Evolutionary conservation across 92 coral and sea anemone species (phyloP).

Genomic region (Plumapathes pennacea): DNA sequence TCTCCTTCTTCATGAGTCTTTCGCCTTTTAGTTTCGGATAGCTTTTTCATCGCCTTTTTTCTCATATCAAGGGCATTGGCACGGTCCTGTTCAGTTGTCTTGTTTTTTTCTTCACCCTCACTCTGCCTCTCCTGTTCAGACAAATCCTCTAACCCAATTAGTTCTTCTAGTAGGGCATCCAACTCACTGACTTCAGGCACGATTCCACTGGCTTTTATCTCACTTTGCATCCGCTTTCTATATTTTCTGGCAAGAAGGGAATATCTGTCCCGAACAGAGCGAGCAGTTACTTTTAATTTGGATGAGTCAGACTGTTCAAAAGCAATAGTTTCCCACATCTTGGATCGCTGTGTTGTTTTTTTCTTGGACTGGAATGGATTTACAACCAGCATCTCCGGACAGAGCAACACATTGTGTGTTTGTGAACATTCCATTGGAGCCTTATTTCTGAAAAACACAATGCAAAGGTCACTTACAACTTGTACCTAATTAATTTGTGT

Average conservation of each 20-base stretch:
- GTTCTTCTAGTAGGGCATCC: conserved; percentile 47
- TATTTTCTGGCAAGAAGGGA: conserved; percentile 28
- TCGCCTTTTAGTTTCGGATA: conserved; percentile 28
- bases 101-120: conserved; percentile 33
- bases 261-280: conserved; percentile 55
- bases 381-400: conserved; percentile 46
- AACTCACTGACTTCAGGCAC: conserved; percentile 43
- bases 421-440: conserved; percentile 51
- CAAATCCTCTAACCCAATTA: conserved; percentile 22
- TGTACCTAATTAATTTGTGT: not conserved
- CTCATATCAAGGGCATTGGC: conserved; percentile 37
- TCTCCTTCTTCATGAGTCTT: conserved; percentile 21
- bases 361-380: conserved; percentile 47
- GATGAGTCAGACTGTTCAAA: conserved; percentile 36
- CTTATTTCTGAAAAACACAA: conserved; percentile 24
- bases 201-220: conserved; percentile 38
- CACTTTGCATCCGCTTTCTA: conserved; percentile 41
- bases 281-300: conserved; percentile 39
- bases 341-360: conserved; percentile 41
- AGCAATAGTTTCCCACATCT: conserved; percentile 45
- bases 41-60: conserved; percentile 54
- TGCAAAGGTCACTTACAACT: too few relatives aligned
- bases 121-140: conserved; percentile 43
- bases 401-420: conserved; percentile 30
- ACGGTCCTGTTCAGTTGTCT: conserved; percentile 39